Conservation (phyloP, 2,113 vertebrate species). For the Acanthisitta chloris region DNA sequence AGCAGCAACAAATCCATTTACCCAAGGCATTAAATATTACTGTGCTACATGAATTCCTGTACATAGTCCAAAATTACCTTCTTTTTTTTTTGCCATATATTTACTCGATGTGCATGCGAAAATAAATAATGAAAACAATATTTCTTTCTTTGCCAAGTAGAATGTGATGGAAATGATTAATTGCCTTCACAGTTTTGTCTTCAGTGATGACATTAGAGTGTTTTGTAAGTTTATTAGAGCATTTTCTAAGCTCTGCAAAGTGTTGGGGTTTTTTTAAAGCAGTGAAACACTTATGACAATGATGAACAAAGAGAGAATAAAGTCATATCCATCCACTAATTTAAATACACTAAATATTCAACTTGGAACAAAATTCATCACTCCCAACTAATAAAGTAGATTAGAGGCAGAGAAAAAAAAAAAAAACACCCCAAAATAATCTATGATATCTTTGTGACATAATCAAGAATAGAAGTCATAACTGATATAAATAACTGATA, state of each 20-base stretch:
- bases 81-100: neutral
- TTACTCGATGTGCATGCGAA: neutral
- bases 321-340: neutral
- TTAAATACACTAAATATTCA: neutral
- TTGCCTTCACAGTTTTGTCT: neutral
- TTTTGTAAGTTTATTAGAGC: neutral
- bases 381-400: neutral
- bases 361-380: neutral
- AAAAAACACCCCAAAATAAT: neutral
- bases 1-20: neutral
- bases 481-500: too few relatives aligned
- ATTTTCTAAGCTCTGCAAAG: neutral
- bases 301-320: neutral
- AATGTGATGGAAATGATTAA: neutral
- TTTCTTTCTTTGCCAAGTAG: neutral
- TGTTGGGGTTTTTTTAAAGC: neutral
- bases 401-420: neutral
- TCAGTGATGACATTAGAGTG: neutral
- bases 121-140: neutral
- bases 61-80: neutral
- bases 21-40: neutral
- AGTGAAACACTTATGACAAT: neutral
- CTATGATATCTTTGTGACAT: neutral
- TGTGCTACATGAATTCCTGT: neutral
- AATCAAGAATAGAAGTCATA: neutral